These are phyloP conservation scores for Bothrops jararaca DNA, from an alignment of 2,113 vertebrate species.

Conservation along the genomic window DNA sequence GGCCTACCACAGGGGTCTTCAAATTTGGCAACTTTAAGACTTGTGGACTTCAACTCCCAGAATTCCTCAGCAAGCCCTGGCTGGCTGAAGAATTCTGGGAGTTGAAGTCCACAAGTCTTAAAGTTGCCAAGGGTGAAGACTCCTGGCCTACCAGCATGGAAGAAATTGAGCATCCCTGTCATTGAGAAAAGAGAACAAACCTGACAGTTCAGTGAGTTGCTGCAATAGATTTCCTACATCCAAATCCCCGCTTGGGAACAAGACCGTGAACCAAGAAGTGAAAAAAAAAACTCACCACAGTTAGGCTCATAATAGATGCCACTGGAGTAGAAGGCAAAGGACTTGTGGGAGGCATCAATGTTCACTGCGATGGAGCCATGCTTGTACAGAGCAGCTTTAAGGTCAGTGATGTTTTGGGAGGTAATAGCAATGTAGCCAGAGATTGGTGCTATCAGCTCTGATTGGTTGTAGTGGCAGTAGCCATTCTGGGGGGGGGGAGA, in stretches of 20 bases:
- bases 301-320: conserved; percentile 71
- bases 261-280: not conserved
- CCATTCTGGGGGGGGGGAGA: conserved; percentile 63
- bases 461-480: conserved; percentile 69
- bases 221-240: not conserved
- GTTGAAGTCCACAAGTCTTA: too few species aligned
- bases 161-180: not conserved
- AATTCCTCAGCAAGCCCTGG: too few species aligned
- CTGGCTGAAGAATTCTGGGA: too few species aligned
- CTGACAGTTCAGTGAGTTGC: not conserved
- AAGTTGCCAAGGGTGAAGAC: too few species aligned
- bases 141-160: not conserved
- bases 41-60: too few species aligned
- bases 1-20: too few species aligned
- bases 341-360: conserved; percentile 68
- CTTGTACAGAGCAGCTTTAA: conserved; percentile 69
- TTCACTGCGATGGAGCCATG: conserved; percentile 65
- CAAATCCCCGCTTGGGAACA: not conserved
- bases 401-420: conserved; percentile 57
- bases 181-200: not conserved
- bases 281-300: conserved; percentile 57
- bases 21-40: too few species aligned
- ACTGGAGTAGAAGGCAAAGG: conserved; percentile 72
- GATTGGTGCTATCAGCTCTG: conserved; percentile 59
- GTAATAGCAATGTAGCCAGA: conserved; percentile 69